Evolutionary conservation across 2,797 vertebrate genomes (phyloP).

Genomic region (Xenentodon cancila): DNA sequence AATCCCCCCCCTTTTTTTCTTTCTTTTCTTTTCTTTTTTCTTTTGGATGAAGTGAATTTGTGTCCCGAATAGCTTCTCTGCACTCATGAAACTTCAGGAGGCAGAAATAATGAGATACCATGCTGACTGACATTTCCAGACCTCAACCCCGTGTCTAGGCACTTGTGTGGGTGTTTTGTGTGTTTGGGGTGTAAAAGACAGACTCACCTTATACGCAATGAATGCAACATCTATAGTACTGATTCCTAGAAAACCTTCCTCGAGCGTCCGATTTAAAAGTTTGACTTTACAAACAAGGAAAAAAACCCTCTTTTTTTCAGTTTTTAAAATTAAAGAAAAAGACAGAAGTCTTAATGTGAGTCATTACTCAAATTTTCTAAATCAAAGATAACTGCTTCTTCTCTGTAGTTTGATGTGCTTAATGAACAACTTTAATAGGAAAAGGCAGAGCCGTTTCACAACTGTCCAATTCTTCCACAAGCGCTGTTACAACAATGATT

Average conservation of each 20-base stretch:
- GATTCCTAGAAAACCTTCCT: neutral
- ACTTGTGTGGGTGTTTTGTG: conserved; percentile 34
- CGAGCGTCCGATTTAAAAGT: neutral
- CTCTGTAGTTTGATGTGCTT: conserved; percentile 23
- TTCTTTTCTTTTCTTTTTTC: neutral
- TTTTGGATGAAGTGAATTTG: conserved; percentile 63
- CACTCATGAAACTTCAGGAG: conserved; percentile 71
- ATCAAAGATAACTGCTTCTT: conserved; percentile 28
- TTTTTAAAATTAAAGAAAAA: neutral
- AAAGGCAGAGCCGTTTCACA: conserved; percentile 18
- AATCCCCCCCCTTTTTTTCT: conserved; percentile 43
- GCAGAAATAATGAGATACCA: conserved; percentile 70
- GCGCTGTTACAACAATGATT: neutral
- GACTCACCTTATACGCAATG: conserved; percentile 21
- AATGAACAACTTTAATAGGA: conserved; percentile 24
- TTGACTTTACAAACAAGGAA: conserved; percentile 14
- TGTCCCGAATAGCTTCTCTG: conserved; percentile 74
- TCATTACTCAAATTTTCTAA: conserved; percentile 15
- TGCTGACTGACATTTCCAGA: conserved; percentile 71
- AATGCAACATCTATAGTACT: conserved; percentile 12
- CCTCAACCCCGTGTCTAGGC: conserved; percentile 42
- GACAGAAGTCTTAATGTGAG: conserved; percentile 4
- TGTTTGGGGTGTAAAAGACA: conserved; percentile 20
- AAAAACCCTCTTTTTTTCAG: neutral
- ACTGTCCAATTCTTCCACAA: neutral